These are phyloP conservation scores for Sesia bembeciformis DNA, from an alignment of 2,888 invertebrate species.

Conservation along the genomic window DNA sequence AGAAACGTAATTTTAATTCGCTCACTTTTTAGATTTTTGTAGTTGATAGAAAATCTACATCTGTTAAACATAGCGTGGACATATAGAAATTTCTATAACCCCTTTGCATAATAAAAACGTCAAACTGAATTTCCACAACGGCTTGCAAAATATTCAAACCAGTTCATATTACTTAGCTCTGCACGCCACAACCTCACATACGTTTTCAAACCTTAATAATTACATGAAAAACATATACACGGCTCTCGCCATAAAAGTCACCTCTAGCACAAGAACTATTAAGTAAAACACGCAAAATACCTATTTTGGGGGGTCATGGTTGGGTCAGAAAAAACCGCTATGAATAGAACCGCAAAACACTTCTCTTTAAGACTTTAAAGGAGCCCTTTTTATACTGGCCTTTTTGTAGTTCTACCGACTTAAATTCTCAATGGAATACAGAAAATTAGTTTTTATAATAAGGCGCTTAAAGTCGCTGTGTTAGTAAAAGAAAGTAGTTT, in stretches of 20 bases:
- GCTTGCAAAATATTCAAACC: not conserved
- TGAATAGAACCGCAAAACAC: slow-evolving; percentile 12
- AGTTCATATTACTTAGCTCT: not conserved
- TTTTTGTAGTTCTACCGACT: not conserved
- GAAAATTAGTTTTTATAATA: not conserved
- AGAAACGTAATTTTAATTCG: too few relatives aligned
- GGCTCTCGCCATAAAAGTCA: slow-evolving; percentile 5
- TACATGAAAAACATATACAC: slow-evolving; percentile 17
- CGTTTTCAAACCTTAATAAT: slow-evolving; percentile 13
- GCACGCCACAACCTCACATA: slow-evolving; percentile 1
- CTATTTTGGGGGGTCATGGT: slow-evolving; percentile 51
- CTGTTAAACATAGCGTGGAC: too few relatives aligned
- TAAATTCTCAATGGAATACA: not conserved
- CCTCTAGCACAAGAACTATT: slow-evolving; percentile 25
- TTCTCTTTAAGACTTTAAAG: not conserved
- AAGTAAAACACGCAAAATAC: slow-evolving; percentile 45
- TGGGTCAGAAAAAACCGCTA: slow-evolving; percentile 32
- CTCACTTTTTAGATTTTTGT: too few relatives aligned
- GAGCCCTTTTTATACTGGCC: slow-evolving; percentile 18
- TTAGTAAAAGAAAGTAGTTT: not conserved
- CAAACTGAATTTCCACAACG: not conserved
- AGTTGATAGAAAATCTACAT: too few relatives aligned
- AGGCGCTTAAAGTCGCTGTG: not conserved
- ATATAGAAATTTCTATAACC: not conserved
- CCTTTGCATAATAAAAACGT: not conserved